Percentiles rank a stretch among this genome's conserved stretches.
These are phyloP conservation scores for Propithecus perrieri DNA, from an alignment of 2,797 vertebrate genomes.

Conservation along the genomic window DNA sequence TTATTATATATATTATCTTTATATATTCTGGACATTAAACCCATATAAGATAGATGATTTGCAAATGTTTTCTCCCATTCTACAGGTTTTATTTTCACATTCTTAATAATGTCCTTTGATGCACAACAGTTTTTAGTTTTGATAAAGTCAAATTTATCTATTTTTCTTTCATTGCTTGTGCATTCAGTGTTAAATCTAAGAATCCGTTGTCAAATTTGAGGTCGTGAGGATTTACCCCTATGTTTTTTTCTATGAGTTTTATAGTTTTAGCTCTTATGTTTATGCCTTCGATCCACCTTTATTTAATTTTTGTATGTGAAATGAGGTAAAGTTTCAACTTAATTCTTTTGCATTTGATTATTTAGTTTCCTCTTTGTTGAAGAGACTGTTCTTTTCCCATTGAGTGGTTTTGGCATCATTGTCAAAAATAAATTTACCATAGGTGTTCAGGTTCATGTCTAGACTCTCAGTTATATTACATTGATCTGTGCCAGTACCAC, in stretches of 20 bases:
- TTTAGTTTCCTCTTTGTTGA: background rate
- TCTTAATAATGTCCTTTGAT: background rate
- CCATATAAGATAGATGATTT: background rate
- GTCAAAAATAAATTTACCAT: background rate
- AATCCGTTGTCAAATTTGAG: background rate
- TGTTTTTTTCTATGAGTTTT: background rate
- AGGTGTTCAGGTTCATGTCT: background rate
- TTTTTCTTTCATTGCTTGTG: background rate
- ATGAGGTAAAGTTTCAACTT: background rate
- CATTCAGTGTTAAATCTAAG: background rate
- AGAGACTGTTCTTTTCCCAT: background rate
- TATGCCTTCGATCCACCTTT: background rate
- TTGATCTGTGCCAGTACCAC: background rate
- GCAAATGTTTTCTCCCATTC: background rate
- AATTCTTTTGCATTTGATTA: background rate
- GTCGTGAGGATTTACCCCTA: background rate
- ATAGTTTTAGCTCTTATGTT: background rate
- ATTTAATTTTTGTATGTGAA: background rate
- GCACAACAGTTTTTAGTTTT: background rate
- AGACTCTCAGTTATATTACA: background rate
- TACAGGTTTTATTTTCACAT: background rate
- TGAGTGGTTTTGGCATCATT: background rate
- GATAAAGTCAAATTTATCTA: background rate
- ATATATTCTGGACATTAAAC: background rate
- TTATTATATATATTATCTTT: background rate